These are phyloP conservation scores for Enteromius unitaeniatus DNA, from an alignment of 2,797 vertebrate genomes.

Conservation along the genomic window DNA sequence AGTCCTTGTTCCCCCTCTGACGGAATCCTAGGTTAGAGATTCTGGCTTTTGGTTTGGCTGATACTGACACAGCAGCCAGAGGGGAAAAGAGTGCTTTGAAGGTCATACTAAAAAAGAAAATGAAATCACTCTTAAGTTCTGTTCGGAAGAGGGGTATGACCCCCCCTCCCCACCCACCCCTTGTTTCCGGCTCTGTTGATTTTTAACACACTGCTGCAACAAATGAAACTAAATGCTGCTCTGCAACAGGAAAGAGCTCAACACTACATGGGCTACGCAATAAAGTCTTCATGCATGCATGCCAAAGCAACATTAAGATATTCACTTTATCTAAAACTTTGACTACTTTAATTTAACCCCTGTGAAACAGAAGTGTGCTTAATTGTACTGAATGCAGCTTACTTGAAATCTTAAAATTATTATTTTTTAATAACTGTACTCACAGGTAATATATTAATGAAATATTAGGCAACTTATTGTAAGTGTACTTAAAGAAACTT, in stretches of 20 bases:
- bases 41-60: constrained; percentile 70
- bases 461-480: background rate
- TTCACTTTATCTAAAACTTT: background rate
- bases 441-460: background rate
- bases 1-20: constrained; percentile 40
- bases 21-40: constrained; percentile 50
- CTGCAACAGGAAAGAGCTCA: constrained; percentile 23
- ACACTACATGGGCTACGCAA: background rate
- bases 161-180: no score
- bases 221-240: constrained; percentile 21
- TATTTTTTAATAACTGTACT: background rate
- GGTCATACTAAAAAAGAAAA: constrained; percentile 57
- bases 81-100: constrained; percentile 59
- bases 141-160: background rate
- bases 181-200: background rate
- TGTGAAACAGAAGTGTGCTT: background rate
- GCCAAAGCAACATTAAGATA: background rate
- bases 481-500: background rate
- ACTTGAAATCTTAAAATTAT: background rate
- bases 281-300: background rate
- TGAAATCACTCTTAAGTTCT: background rate
- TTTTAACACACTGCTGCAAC: constrained; percentile 9
- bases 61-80: constrained; percentile 76
- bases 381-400: background rate
- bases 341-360: no score